These are phyloP conservation scores for Psittacula echo DNA, from an alignment of 2,797 vertebrate species.

Conservation along the genomic window DNA sequence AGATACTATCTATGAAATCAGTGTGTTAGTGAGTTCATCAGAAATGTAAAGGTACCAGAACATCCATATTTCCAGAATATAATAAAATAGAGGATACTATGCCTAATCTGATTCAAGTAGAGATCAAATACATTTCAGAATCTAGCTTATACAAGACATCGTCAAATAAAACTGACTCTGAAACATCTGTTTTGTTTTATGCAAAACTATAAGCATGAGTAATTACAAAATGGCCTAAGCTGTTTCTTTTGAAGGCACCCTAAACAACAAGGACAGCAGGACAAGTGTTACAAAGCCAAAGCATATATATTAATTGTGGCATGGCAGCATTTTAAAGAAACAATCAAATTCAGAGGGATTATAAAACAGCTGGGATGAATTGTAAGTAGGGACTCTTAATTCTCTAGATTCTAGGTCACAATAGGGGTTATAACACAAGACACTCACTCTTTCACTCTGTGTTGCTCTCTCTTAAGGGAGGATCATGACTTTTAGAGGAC, in stretches of 20 bases:
- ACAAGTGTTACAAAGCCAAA: constrained; percentile 23
- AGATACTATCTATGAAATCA: not conserved
- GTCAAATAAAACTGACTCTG: not conserved
- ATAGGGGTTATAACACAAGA: not conserved
- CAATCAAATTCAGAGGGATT: constrained; percentile 43
- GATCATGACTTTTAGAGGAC: not conserved
- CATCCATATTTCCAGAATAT: not conserved
- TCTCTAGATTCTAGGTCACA: constrained; percentile 48
- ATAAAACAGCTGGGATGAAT: constrained; percentile 45
- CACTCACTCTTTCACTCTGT: not conserved
- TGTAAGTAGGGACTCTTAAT: constrained; percentile 26
- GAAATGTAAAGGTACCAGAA: not conserved
- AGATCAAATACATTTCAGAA: constrained; percentile 20
- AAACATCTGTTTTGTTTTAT: constrained; percentile 34
- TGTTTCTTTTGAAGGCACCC: not conserved
- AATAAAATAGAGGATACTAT: not conserved
- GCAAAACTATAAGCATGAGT: not conserved
- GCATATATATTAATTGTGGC: not conserved
- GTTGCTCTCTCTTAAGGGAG: constrained; percentile 1
- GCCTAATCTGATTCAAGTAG: not conserved
- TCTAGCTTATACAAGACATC: not conserved
- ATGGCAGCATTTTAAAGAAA: constrained; percentile 41
- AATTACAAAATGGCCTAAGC: not conserved
- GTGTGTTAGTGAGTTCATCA: not conserved
- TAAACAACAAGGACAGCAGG: constrained; percentile 26